Conservation (phyloP, 2,888 invertebrate species). For the Protophormia terraenovae region DNA sequence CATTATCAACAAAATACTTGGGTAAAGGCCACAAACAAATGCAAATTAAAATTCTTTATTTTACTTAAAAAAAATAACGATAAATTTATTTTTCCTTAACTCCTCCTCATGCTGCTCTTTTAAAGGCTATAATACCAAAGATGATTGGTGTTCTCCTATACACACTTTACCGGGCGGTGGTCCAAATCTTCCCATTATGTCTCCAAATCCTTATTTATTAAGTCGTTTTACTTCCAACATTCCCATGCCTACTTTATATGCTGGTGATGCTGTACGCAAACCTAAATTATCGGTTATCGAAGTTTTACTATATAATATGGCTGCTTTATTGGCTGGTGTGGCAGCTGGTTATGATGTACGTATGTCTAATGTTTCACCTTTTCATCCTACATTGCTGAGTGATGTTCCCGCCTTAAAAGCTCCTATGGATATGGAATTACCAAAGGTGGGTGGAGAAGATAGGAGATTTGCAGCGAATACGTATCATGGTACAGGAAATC, state of each 20-base stretch:
- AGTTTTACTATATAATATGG: conserved; percentile 91
- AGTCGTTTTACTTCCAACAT: conserved; percentile 82
- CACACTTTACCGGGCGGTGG: conserved; percentile 71
- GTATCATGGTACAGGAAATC: conserved; percentile 92
- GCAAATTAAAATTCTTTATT: not conserved
- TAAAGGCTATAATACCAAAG: conserved; percentile 77
- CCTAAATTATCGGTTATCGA: conserved; percentile 81
- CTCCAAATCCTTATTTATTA: conserved; percentile 80
- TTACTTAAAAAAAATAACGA: not conserved
- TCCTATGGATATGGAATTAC: conserved; percentile 73
- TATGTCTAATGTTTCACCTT: conserved; percentile 91
- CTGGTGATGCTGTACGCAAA: conserved; percentile 84
- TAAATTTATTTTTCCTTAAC: not conserved
- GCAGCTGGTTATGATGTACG: conserved; percentile 96
- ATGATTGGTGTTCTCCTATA: conserved; percentile 79
- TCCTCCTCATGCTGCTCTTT: conserved; percentile 37
- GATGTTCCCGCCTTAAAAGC: conserved; percentile 83
- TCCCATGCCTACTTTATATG: conserved; percentile 91
- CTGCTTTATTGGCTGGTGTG: conserved; percentile 93
- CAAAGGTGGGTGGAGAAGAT: conserved; percentile 70
- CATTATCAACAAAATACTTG: conserved; percentile 32
- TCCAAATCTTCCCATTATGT: conserved; percentile 78
- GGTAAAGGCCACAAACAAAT: conserved; percentile 55
- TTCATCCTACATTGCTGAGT: conserved; percentile 88
- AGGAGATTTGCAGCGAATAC: conserved; percentile 87